Evolutionary conservation across 2,113 vertebrate genomes (phyloP), one percentile per base, ranked within the genome.

Genomic region (Cyprinodon brontotheroides): DNA sequence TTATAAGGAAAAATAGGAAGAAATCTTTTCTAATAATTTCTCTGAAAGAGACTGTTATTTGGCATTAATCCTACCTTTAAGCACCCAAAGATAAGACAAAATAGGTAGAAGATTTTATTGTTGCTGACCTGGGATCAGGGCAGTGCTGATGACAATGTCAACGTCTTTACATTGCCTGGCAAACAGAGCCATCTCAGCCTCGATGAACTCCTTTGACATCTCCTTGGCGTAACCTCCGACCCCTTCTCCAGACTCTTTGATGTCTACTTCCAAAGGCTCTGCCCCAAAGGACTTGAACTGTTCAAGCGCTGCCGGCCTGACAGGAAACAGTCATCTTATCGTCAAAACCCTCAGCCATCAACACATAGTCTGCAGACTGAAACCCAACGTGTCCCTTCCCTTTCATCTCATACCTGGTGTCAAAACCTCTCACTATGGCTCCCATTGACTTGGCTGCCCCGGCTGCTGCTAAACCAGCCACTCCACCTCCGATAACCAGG

Each of bases 371-470:
- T 64, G 47, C 11, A 15, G n/a, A 12, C 17, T 43, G 0, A 48
- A 12, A 50, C 12, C 7, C 13, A 4, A 14, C 36, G 22, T 29
- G 22, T 14, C 17, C 11, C 12, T 13, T 4, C n/a, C 8, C 29
- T 47, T 4, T 12, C 6, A 29, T 67, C 68, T 40, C 0, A 38
- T 87, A 96, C 94, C 94, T 93, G 39, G 92, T 95, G 79, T 95
- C 94, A 92, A 96, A 96, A 65, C 94, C 94, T 82, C 92, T 83
- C 57, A 96, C 95, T 29, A 94, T 92, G 87, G 95, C 94, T 86
- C 93, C 94, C 93, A 95, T 95, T 1, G 94, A 94, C 90, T 95
- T 96, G 67, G 94, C 95, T 83, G 95, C 89, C 74, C 94, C 95
- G 59, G 95, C 95, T 74, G 94, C 94, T 72, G 94, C 91, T 71